Base-by-base conservation (phyloP, 2,888 invertebrate species). In the Noctua janthina region DNA sequence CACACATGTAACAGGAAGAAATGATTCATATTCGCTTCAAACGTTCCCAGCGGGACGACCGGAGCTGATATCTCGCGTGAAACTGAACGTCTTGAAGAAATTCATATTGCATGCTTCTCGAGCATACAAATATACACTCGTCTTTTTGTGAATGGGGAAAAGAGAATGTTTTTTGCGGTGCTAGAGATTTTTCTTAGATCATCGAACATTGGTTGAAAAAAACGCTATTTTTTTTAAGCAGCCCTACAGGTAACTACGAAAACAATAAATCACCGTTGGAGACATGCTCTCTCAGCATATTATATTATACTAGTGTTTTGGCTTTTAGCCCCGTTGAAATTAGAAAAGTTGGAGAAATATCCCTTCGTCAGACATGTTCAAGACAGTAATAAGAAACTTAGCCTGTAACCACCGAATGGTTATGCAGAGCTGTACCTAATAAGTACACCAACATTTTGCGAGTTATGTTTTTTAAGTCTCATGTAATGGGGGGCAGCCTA, bases 1-100 rank as follows among this genome's bases (percentile, higher is more conserved):
- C 78, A 78, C 77, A 82, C 79, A 82, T 85, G 83, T 81, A 84
- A 66, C 83, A 90, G 92, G 90, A 92, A 92, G 87, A 86, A 87
- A 91, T 92, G 83, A 82, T 86, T 92, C 91, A 91, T 92, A 87
- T 90, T 87, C 89, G 90, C 90, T 89, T 81, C 87, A 84, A 88
- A 89, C 87, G 84, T 76, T 91, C 92, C 89, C 92, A 91, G 92
- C 91, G 89, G 90, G 91, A 76, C 79, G 64, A 35, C 77, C 73
- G 83, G 74, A 46, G 71, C 59, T 49, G 67, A 76, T 84, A 80
- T 78, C 84, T 82, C 71, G 83, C 81, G 67, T 76, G 73, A 79
- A 87, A 82, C 80, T 39, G 78, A 83, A 87, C 79, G 74, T 74
- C 71, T 81, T 81, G 56, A 67, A 82, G 56, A 79, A 78, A 82